Evolutionary conservation across 2,113 vertebrate genomes (phyloP), one percentile per base, ranked within the genome.

Genomic region (Carettochelys insculpta): DNA sequence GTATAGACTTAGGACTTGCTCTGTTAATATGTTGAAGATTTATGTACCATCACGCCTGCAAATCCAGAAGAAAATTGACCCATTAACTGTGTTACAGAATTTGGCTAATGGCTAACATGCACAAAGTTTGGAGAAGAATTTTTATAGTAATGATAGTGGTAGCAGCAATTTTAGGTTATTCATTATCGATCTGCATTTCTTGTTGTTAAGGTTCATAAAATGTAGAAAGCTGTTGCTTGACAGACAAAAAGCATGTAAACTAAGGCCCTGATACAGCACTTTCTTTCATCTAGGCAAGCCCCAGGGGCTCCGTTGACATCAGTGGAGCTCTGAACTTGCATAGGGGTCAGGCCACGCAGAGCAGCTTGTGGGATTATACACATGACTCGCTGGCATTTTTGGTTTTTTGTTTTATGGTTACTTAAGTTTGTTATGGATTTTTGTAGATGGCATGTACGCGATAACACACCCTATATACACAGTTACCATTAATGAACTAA

Each of bases 1-100:
- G 68, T 54, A 88, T 86, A 93, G 94, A 94, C 86, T 85, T 31
- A 3, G 76, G 84, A 87, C 75, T 85, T 90, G 3, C n/a, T 65
- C 51, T 82, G 29, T 56, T 61, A 81, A 77, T 45, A 47, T 51
- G 29, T 73, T 75, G 80, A 86, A 68, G 87, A n/a, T 80, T 89
- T 87, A 29, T 0, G 1, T 56, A 41, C 6, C 11, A 58, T 82
- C 76, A 7, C 31, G 71, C 20, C 2, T 22, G 52, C 27, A 20
- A 78, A 71, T 84, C 85, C n/a, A 78, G 80, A 38, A 8, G 41
- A 22, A 3, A 51, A 45, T 10, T 73, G 56, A 47, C 87, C 58
- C 77, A 82, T 68, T 51, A 84, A 29, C 75, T 85, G 11, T 80
- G 16, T 80, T 82, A 34, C 45, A 82, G 48, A 48, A 56, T n/a